A percentile compares a stretch with the other conserved stretches of the same genome.
phyloP scores from a whole-genome alignment of 1,140 invertebrate genomes.

The Drosophila novamexicana region DNA sequence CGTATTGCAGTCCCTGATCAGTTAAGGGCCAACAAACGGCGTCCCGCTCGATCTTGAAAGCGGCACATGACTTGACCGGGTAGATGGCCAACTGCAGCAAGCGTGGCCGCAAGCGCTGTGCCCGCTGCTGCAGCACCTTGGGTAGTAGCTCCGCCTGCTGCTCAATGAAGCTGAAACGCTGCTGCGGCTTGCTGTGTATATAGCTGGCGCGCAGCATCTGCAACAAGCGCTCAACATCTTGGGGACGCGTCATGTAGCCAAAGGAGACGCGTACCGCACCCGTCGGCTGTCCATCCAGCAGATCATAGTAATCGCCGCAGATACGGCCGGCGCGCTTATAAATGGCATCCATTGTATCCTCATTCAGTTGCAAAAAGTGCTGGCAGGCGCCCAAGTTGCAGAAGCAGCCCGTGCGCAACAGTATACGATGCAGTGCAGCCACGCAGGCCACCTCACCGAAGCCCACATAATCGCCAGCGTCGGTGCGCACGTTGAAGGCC shows the following conservation, averaged over 20 bases:
- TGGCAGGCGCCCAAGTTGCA: conserved; percentile 99
- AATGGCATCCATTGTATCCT: conserved; percentile 90
- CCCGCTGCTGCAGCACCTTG: conserved; percentile 49
- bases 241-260: conserved; percentile 93
- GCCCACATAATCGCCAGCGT: conserved; percentile 92
- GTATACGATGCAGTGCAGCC: conserved; percentile 93
- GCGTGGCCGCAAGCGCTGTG: conserved; percentile 47
- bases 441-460: conserved; percentile 96
- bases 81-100: conserved; percentile 92
- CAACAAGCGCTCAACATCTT: conserved; percentile 90
- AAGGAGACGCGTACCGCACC: conserved; percentile 97
- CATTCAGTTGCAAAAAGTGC: conserved; percentile 89
- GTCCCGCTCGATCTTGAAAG: conserved; percentile 87
- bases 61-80: conserved; percentile 97
- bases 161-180: conserved; percentile 60
- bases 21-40: conserved; percentile 89
- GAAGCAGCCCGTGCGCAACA: conserved; percentile 96
- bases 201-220: conserved; percentile 89
- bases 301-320: conserved; percentile 95
- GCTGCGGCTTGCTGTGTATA: conserved; percentile 28
- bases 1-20: conserved; percentile 91
- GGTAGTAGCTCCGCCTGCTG: conserved; percentile 50
- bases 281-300: conserved; percentile 95
- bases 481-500: conserved; percentile 94
- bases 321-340: conserved; percentile 93